Base-by-base conservation (phyloP, 2,888 invertebrate species). In the Drosophila neonasuta region DNA sequence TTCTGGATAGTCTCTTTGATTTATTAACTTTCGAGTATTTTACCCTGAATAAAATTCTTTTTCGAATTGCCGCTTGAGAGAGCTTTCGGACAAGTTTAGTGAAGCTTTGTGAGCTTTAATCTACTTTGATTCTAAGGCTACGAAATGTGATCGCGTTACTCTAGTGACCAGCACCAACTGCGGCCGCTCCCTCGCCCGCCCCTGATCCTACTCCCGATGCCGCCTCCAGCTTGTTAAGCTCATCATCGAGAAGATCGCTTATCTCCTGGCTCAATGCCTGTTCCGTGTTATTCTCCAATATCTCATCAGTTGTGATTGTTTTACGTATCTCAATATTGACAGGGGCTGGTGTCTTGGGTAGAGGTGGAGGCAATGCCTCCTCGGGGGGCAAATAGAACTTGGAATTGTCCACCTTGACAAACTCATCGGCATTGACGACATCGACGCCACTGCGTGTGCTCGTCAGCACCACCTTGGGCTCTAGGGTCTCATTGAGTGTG, bases 321-420 rank as follows among this genome's bases (percentile, higher is more conserved):
- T 88, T 89, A 3, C 83, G 87, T 11, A 90, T 89, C 76, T 90
- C 90, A 61, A 90, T 90, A 50, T 89, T 90, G 0, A 90, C 90
- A 4, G 90, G 90, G 13, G 89, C 89, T 20, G 87, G 87, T 11
- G 86, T 79, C 44, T 76, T 76, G 2, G 88, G 82, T 30, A 89
- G 52, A 0, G 88, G 84, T 0, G 85, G 75, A 0, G 88, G 79
- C 3, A 34, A 15, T 41, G 50, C 58, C 50, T 77, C 83, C 44
- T 85, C 83, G 46, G 78, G 74, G 15, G 88, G 75, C 36, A 91
- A 76, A 74, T 90, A 90, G 65, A 91, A 91, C 64, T 87, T 90
- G 0, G 91, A 90, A 71, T 90, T 90, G 17, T 90, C 88, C 39
- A 89, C 82, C 29, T 74, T 78, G 2, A 80, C 65, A 11, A 86